Base-by-base conservation (phyloP, 1,140 invertebrate species). In the Hylaeus anthracinus region DNA sequence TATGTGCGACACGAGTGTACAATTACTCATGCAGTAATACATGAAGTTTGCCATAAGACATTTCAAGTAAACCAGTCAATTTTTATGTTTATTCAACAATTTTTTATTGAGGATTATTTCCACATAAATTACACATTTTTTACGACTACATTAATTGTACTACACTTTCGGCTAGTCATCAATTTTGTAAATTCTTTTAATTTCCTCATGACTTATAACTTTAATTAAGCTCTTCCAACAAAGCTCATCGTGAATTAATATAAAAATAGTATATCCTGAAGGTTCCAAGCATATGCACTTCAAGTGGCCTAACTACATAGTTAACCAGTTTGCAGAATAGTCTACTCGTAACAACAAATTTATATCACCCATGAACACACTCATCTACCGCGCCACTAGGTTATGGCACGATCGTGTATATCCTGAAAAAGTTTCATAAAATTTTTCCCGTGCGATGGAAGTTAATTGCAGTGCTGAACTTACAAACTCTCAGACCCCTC, bases 361-460 rank as follows among this genome's bases (percentile, higher is more conserved):
- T 56, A 43, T 56, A 66, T 75, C 5, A 9, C 10, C 12, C 9
- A 12, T 5, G 39, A 66, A 14, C 4, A 6, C 43, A 5, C 55
- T 14, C 41, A 5, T 65, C 6, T 1, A 43, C 26, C 39, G 5
- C 4, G 15, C 4, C 4, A 14, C 48, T 55, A 51, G 14, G 14
- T 43, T 43, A 65, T 45, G 14, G 1, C n/a, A n/a, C 15, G n/a
- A 9, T 15, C 41, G 58, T 39, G n/a, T 56, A 43, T 56, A 45
- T 5, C 3, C 43, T 56, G 41, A 58, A 48, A 76, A 76, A 76
- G 53, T 66, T 76, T 6, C 43, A 41, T 43, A 43, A 45, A 45
- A 66, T n/a, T 45, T 58, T 39, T 67, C 39, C 53, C 3, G 41
- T 45, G 26, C 15, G 41, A 76, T 56, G 41, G n/a, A 76, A 67